Base-by-base conservation (phyloP, 1,140 invertebrate species). In the Papilio helenus region DNA sequence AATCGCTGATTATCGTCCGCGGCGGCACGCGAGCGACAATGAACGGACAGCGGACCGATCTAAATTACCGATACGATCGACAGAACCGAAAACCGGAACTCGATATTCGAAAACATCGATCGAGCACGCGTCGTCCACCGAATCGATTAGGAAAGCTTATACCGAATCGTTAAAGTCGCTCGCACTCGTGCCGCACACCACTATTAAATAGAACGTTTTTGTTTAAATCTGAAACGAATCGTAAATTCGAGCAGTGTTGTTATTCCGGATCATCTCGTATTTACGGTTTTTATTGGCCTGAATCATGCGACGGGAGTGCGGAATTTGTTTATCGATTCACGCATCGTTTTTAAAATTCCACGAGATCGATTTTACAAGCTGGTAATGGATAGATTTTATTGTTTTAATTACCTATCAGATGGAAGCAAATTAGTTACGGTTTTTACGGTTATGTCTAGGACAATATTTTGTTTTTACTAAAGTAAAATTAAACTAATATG, bases 141-240 rank as follows among this genome's bases (percentile, higher is more conserved):
- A 93, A 92, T 93, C 89, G 89, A 94, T 94, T 94, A 85, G 90
- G 91, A 82, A 85, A 83, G 87, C 90, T 85, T 76, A 89, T 85
- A 89, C 84, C 85, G 84, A 86, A 85, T 61, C 83, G 83, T 84
- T 83, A 81, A 79, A 83, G 80, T 85, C 81, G 72, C 82, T 85
- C 77, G 85, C 83, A 88, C 90, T 86, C 89, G 89, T 91, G 88
- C 90, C 86, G 86, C 82, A 90, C 88, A 86, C 90, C 86, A 89
- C 88, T 94, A 94, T 92, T 92, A 92, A 94, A 94, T 91, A 92
- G 89, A 94, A 90, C 92, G 92, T 93, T 94, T 91, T 92, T 93
- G 92, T 94, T 94, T 94, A 94, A 94, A 93, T 88, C 92, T 88
- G 92, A 86, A 84, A 82, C 92, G 90, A 93, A 94, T 94, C 79